Evolutionary conservation across 2,888 invertebrate species (phyloP).

Genomic region (Mesorhabditis spiculigera): DNA sequence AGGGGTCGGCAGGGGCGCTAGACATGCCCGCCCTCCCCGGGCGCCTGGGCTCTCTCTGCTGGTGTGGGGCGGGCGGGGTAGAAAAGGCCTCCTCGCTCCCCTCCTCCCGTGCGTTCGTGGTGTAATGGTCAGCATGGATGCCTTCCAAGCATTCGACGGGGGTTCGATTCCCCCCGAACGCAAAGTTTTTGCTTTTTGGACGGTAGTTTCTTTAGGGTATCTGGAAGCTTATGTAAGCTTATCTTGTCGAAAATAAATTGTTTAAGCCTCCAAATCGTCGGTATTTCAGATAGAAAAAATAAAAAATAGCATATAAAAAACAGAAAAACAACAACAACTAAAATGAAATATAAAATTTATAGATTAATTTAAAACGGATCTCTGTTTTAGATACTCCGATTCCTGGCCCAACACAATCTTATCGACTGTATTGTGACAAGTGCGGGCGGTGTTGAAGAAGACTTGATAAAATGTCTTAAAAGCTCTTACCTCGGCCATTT

Average conservation of each 20-base stretch:
- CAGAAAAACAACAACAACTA: no score
- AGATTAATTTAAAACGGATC: no score
- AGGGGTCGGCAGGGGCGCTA: not conserved
- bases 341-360: no score
- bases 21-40: not conserved
- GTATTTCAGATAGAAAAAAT: no score
- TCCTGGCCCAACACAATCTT: slow-evolving; percentile 66
- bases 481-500: slow-evolving; percentile 79
- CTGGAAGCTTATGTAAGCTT: not conserved
- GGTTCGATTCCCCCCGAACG: slow-evolving; percentile 36
- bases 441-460: slow-evolving; percentile 96
- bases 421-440: slow-evolving; percentile 94
- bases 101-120: slow-evolving; percentile 20
- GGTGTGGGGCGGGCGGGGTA: no score
- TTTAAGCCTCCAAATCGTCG: not conserved
- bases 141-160: slow-evolving; percentile 38
- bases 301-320: no score
- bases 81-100: not conserved
- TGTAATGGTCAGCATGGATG: slow-evolving; percentile 34
- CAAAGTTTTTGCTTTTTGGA: slow-evolving; percentile 9
- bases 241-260: not conserved
- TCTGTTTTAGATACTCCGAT: slow-evolving; percentile 30
- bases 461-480: slow-evolving; percentile 94
- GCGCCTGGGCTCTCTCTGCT: not conserved
- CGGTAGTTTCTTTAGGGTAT: no score